Conservation (phyloP, 2,113 vertebrate species). For the Glaucomys volans region DNA sequence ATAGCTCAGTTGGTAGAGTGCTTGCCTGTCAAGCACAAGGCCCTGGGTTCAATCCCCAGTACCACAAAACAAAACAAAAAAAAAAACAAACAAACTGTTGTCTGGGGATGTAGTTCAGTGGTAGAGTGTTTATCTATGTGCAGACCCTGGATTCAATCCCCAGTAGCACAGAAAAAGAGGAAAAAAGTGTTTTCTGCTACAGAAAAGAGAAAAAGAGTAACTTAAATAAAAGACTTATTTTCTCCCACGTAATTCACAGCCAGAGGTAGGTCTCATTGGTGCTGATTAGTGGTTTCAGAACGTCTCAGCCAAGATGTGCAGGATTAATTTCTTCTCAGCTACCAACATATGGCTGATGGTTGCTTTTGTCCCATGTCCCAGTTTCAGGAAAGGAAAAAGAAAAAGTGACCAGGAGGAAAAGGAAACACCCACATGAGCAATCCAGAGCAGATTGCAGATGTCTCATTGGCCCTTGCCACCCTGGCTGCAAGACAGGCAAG, state of each 20-base stretch:
- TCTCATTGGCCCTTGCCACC: background rate
- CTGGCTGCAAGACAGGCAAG: background rate
- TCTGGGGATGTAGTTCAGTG: background rate
- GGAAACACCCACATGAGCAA: background rate
- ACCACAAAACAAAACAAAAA: too few species aligned
- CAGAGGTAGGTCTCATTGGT: background rate
- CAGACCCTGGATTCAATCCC: background rate
- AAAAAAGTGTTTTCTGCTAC: background rate
- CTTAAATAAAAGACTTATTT: background rate
- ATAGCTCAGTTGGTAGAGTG: background rate
- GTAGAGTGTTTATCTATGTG: too few species aligned
- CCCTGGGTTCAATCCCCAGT: background rate
- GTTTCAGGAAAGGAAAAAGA: background rate
- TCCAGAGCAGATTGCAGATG: background rate
- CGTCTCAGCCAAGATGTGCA: background rate
- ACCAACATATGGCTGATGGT: background rate
- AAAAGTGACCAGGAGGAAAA: background rate
- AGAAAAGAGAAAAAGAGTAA: conserved; percentile 39
- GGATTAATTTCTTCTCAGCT: background rate
- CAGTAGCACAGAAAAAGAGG: background rate
- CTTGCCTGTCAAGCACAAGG: background rate
- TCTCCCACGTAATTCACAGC: background rate
- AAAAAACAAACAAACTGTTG: too few species aligned
- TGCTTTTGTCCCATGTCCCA: background rate
- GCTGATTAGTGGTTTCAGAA: conserved; percentile 6